Evolutionary conservation across 2,113 vertebrate genomes (phyloP), one percentile per base, ranked within the genome.

Genomic region (Oncorhynchus kisutch): DNA sequence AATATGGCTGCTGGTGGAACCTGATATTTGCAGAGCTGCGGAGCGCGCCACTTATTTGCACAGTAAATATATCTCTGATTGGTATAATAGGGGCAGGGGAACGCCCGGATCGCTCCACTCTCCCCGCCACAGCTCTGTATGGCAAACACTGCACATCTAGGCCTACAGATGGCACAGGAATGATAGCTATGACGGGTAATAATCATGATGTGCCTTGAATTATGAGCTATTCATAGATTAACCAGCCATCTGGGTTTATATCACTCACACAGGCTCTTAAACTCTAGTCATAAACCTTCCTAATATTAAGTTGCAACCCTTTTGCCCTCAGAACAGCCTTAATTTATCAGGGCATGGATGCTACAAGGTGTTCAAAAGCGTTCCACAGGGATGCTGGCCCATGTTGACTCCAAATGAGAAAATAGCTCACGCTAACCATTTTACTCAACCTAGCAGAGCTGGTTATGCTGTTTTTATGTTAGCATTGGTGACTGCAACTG

Each of bases 1-100:
- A 76, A 70, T 74, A 78, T 70, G 70, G 74, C 67, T 71, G 73
- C 20, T 70, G 72, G 80, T 79, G 82, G 86, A 88, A 88, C 78
- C 84, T 70, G 82, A 89, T 68, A 60, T 59, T 48, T 69, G 66
- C 49, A n/a, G 13, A 75, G 66, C n/a, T 64, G 83, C 6, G 75
- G 51, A 65, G 54, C 66, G 11, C 20, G 74, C 68, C 72, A 64
- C 69, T 70, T 81, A 73, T 87, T 86, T 84, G 81, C 78, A 74
- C 86, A 68, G 67, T 79, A 70, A 70, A 81, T 85, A 75, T 87
- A 74, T 89, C 79, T 76, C 69, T 73, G 54, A 80, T 81, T 80
- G 64, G 81, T 31, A 48, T 76, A 78, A 27, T 27, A 27, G 27
- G 27, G 27, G 3, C 27, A 27, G 27, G 0, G 0, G 27, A 66